Conservation (phyloP, 2,888 invertebrate species). For the Cheilosia vernalis region DNA sequence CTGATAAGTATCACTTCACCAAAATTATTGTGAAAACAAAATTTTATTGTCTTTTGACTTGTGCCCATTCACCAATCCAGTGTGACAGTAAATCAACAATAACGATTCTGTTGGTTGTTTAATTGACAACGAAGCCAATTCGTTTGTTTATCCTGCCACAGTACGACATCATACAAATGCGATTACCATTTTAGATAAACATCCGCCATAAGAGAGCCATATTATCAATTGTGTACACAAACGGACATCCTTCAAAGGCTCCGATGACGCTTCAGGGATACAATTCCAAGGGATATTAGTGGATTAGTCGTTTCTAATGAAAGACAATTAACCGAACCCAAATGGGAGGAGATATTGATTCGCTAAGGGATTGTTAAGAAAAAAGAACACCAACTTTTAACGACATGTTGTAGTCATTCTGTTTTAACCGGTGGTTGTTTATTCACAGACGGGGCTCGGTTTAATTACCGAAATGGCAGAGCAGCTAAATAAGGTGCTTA, state of each 20-base stretch:
- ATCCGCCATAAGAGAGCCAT: slow-evolving; percentile 37
- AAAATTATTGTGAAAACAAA: neutral
- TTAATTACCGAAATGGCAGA: slow-evolving; percentile 49
- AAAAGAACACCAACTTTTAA: slow-evolving; percentile 9
- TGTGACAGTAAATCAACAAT: slow-evolving; percentile 35
- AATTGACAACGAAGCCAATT: slow-evolving; percentile 50
- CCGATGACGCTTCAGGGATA: slow-evolving; percentile 33
- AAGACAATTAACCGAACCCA: slow-evolving; percentile 27
- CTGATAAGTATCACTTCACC: slow-evolving; percentile 10
- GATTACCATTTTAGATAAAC: slow-evolving; percentile 61
- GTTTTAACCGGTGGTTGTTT: slow-evolving; percentile 33
- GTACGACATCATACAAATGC: slow-evolving; percentile 20
- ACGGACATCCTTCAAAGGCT: slow-evolving; percentile 36
- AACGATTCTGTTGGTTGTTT: slow-evolving; percentile 33
- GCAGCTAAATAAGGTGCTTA: slow-evolving; percentile 30
- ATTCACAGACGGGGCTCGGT: slow-evolving; percentile 36
- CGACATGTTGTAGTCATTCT: slow-evolving; percentile 49
- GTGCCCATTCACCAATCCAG: neutral
- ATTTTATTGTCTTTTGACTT: neutral
- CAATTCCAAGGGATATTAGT: slow-evolving; percentile 35
- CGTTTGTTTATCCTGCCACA: slow-evolving; percentile 10
- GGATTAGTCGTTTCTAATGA: slow-evolving; percentile 52
- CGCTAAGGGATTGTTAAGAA: too few relatives aligned
- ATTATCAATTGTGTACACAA: slow-evolving; percentile 7
- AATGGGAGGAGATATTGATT: slow-evolving; percentile 27